These are phyloP conservation scores for Gambusia affinis DNA, from an alignment of 2,113 vertebrate species.

Conservation along the genomic window DNA sequence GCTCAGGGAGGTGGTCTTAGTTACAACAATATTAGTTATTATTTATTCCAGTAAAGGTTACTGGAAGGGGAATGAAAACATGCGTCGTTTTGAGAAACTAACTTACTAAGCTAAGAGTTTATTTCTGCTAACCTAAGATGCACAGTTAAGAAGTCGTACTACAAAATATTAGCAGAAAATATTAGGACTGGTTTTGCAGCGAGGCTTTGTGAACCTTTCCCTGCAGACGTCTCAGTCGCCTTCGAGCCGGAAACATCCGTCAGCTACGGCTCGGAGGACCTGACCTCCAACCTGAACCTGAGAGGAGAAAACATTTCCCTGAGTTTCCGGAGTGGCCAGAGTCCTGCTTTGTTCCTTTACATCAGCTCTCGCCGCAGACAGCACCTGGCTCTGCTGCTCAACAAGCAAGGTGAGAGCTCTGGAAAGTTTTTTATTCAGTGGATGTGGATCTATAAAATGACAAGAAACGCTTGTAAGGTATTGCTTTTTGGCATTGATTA, in stretches of 20 bases:
- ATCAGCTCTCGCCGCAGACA: slow-evolving; percentile 85
- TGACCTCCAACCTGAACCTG: slow-evolving; percentile 77
- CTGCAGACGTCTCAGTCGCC: slow-evolving; percentile 90
- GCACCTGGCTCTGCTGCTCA: slow-evolving; percentile 86
- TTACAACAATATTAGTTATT: no score
- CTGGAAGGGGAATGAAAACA: no score
- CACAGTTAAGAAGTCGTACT: background rate
- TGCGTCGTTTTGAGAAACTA: no score
- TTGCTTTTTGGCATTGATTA: background rate
- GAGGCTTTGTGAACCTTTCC: background rate
- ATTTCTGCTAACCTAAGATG: background rate
- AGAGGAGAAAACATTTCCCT: slow-evolving; percentile 83
- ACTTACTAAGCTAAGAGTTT: background rate
- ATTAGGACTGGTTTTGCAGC: background rate
- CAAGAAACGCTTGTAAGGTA: background rate
- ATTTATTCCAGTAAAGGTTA: no score
- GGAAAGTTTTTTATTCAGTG: background rate
- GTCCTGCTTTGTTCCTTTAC: slow-evolving; percentile 86
- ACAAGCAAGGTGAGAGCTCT: slow-evolving; percentile 85
- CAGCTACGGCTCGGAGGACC: slow-evolving; percentile 85
- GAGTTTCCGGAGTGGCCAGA: slow-evolving; percentile 87
- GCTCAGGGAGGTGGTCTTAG: no score
- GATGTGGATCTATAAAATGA: background rate
- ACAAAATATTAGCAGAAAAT: background rate
- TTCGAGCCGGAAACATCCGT: slow-evolving; percentile 87